These are phyloP conservation scores for Neoarius graeffei DNA, from an alignment of 2,113 vertebrate genomes.

Conservation along the genomic window DNA sequence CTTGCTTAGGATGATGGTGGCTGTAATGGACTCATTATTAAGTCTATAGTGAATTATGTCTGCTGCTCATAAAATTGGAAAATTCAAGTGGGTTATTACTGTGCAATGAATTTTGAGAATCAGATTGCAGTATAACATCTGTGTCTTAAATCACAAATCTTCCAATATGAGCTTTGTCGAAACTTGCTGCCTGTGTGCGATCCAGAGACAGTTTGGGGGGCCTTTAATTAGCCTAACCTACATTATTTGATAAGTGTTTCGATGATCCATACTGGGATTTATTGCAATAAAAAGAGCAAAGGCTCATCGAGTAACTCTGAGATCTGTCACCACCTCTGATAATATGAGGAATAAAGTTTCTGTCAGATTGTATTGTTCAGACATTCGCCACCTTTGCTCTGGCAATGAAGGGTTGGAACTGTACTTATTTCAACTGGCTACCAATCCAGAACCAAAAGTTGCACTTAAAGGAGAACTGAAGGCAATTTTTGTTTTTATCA, in stretches of 20 bases:
- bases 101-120: constrained; percentile 5
- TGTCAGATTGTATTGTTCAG: neutral
- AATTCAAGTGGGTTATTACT: constrained; percentile 22
- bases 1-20: neutral
- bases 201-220: too few relatives aligned
- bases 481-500: too few relatives aligned
- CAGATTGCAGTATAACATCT: constrained; percentile 5
- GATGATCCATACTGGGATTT: neutral
- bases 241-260: neutral
- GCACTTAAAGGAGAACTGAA: neutral
- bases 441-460: neutral
- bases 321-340: neutral
- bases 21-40: constrained; percentile 29
- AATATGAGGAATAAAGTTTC: neutral
- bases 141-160: constrained; percentile 6
- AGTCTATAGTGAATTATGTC: constrained; percentile 26
- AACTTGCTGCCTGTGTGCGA: neutral
- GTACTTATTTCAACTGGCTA: neutral
- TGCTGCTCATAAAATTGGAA: neutral
- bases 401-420: neutral
- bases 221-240: neutral
- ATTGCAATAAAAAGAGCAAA: neutral
- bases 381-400: neutral
- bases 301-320: neutral
- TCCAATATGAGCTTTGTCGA: neutral